phyloP scores from a whole-genome alignment of 2,113 vertebrate species.

The Heterotis niloticus region DNA sequence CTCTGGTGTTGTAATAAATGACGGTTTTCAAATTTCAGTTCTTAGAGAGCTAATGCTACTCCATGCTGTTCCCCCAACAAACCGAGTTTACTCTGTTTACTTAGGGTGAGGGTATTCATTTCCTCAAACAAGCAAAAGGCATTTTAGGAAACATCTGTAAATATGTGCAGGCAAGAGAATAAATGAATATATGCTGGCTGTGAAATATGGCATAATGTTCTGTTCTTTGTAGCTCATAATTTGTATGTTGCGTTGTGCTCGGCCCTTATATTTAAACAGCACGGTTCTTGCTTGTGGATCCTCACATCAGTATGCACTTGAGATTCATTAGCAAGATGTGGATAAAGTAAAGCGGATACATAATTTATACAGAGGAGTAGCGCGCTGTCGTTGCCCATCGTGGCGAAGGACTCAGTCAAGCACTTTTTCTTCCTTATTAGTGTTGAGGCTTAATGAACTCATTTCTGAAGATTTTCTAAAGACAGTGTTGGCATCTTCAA shows the following conservation, averaged over 20 bases:
- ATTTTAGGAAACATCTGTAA: too few relatives aligned
- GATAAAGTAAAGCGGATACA: background rate
- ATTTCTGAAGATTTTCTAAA: background rate
- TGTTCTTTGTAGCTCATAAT: background rate
- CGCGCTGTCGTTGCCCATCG: background rate
- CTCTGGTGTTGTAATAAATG: too few relatives aligned
- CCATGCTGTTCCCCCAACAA: too few relatives aligned
- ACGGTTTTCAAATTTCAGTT: too few relatives aligned
- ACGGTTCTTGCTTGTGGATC: background rate
- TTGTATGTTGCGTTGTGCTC: background rate
- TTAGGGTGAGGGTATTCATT: too few relatives aligned
- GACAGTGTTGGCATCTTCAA: background rate
- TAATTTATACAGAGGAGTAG: conserved; percentile 18
- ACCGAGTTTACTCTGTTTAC: too few relatives aligned
- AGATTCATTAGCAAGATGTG: background rate
- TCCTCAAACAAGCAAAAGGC: too few relatives aligned
- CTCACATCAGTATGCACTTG: background rate
- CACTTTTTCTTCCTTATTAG: background rate
- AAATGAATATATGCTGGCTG: background rate
- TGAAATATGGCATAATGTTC: background rate
- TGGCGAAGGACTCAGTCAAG: background rate
- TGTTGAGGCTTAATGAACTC: background rate
- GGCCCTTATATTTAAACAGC: background rate
- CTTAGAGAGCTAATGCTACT: too few relatives aligned
- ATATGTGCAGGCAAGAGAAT: too few relatives aligned